Percentiles rank a stretch among this genome's conserved stretches.
phyloP scores from a whole-genome alignment of 2,797 vertebrate genomes.

The Anguilla megastoma region DNA sequence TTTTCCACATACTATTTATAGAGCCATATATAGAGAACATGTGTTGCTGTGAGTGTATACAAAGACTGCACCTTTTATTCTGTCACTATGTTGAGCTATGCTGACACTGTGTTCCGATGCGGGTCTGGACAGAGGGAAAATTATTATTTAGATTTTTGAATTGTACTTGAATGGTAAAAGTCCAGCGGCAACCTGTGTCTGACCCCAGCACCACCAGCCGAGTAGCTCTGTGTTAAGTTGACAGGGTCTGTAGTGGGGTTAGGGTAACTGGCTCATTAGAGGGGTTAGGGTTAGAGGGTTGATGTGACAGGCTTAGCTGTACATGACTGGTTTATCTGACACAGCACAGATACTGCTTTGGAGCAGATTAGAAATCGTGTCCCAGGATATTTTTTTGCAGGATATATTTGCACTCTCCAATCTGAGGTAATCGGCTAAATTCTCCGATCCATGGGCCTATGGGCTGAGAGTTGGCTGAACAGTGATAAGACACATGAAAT shows the following conservation, averaged over 20 bases:
- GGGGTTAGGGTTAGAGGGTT: neutral
- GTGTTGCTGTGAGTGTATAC: neutral
- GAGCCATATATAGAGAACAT: neutral
- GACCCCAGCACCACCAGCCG: neutral
- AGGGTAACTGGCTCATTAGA: neutral
- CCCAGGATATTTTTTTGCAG: neutral
- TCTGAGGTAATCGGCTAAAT: neutral
- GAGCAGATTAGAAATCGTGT: neutral
- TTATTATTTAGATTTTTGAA: neutral
- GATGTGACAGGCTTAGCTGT: neutral
- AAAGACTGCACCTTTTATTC: neutral
- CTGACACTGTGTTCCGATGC: neutral
- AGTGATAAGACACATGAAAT: neutral
- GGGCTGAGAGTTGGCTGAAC: neutral
- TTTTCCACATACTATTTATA: neutral
- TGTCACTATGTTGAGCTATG: neutral
- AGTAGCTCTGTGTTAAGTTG: neutral
- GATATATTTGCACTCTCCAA: neutral
- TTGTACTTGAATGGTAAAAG: neutral
- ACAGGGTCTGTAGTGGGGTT: neutral
- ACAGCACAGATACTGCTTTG: neutral
- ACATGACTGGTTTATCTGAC: neutral
- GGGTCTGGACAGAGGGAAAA: neutral
- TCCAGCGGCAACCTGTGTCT: neutral
- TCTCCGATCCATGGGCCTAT: neutral